Conservation (phyloP, 1,140 invertebrate genomes). For the Probaryconus sp. region DNA sequence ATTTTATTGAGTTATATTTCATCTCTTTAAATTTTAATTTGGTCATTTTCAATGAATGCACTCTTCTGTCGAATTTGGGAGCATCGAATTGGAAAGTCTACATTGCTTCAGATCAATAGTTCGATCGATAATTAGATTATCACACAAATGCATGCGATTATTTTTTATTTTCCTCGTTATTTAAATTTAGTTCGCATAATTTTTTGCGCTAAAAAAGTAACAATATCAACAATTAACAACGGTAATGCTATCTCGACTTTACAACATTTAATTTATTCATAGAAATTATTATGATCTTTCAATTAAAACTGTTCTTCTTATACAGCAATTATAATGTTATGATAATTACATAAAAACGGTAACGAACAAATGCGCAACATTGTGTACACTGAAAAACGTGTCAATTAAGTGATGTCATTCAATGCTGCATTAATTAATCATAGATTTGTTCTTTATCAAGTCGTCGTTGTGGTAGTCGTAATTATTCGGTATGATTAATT, state of each 20-base stretch:
- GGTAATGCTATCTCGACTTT: conserved; percentile 33
- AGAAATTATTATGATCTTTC: conserved; percentile 31
- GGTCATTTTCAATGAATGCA: too few species aligned
- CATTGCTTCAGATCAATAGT: too few species aligned
- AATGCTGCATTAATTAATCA: too few species aligned
- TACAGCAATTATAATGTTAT: conserved; percentile 36
- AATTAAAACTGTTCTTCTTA: conserved; percentile 40
- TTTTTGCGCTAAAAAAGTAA: conserved; percentile 43
- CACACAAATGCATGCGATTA: too few species aligned
- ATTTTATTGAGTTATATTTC: conserved; percentile 10
- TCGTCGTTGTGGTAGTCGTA: too few species aligned
- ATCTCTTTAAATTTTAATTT: too few species aligned
- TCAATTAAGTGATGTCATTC: background rate
- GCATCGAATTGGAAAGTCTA: too few species aligned
- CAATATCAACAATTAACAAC: conserved; percentile 32
- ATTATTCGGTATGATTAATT: background rate
- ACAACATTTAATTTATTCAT: conserved; percentile 40
- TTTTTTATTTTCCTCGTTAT: background rate
- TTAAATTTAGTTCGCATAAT: conserved; percentile 27
- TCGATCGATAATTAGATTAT: too few species aligned
- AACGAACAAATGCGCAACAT: conserved; percentile 45
- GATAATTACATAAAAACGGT: conserved; percentile 28
- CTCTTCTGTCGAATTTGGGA: too few species aligned
- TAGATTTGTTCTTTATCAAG: conserved; percentile 1
- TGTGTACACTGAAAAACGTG: conserved; percentile 32